Evolutionary conservation across 2,113 vertebrate genomes (phyloP).

Genomic region (Epinephelus lanceolatus): DNA sequence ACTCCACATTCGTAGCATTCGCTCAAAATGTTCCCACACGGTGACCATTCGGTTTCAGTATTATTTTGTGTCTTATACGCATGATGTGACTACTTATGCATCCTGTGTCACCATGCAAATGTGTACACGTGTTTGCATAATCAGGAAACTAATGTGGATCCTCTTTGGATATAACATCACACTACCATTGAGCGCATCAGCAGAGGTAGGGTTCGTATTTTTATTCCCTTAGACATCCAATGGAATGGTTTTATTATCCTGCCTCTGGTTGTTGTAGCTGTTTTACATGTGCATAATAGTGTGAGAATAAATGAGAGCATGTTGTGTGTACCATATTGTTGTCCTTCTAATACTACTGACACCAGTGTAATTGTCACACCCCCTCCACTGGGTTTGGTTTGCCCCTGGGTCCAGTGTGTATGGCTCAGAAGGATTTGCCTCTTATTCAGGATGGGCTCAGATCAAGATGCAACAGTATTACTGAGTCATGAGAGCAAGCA

Average conservation of each 20-base stretch:
- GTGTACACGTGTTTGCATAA: slow-evolving; percentile 44
- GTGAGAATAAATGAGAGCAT: not conserved
- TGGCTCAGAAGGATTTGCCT: slow-evolving; percentile 17
- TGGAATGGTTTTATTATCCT: not conserved
- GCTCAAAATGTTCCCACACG: slow-evolving; percentile 12
- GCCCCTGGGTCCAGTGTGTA: not conserved
- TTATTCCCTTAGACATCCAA: not conserved
- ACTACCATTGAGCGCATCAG: not conserved
- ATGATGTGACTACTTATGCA: slow-evolving; percentile 32
- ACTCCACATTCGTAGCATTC: slow-evolving; percentile 28
- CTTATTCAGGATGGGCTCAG: slow-evolving; percentile 3
- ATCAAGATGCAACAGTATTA: slow-evolving; percentile 15
- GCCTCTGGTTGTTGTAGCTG: slow-evolving; percentile 18
- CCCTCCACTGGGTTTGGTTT: not conserved
- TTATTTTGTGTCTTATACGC: slow-evolving; percentile 25
- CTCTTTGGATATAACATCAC: slow-evolving; percentile 41
- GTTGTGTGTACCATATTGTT: slow-evolving; percentile 22
- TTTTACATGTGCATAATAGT: not conserved
- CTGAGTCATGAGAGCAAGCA: not conserved
- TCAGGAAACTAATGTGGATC: slow-evolving; percentile 44
- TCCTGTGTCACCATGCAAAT: slow-evolving; percentile 61
- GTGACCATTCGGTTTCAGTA: slow-evolving; percentile 11
- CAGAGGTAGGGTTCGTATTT: not conserved
- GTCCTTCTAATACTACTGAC: slow-evolving; percentile 6
- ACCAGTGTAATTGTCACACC: not conserved